Conservation (phyloP, 2,113 vertebrate genomes). For the Lepisosteus oculatus region DNA sequence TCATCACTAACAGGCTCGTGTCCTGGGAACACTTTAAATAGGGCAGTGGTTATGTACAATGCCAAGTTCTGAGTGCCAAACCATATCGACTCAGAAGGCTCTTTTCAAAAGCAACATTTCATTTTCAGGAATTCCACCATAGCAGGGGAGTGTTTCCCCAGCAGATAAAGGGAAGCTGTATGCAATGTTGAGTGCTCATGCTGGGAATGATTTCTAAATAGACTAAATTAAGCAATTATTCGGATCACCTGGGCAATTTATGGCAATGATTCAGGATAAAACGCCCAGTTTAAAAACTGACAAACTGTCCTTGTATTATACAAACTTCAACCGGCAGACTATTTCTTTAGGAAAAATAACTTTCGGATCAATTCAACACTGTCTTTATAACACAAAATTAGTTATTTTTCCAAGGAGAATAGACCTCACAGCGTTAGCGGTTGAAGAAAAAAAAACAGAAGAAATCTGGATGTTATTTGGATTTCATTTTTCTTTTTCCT, state of each 20-base stretch:
- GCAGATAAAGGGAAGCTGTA: slow-evolving; percentile 21
- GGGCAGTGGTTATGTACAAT: no score
- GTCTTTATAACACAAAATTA: no score
- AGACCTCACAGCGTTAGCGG: no score
- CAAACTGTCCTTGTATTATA: no score
- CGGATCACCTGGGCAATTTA: slow-evolving; percentile 23
- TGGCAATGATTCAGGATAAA: slow-evolving; percentile 16
- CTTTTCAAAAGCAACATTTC: slow-evolving; percentile 13
- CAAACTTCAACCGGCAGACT: no score
- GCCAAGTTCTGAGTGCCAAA: slow-evolving; percentile 7
- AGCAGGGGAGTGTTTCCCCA: slow-evolving; percentile 16
- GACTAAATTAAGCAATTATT: slow-evolving; percentile 23
- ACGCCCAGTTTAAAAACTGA: background rate
- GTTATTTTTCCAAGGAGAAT: no score
- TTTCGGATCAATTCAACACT: no score
- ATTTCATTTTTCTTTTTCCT: slow-evolving; percentile 1
- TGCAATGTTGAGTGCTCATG: slow-evolving; percentile 19
- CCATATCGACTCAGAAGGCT: slow-evolving; percentile 2
- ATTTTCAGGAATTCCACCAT: slow-evolving; percentile 27
- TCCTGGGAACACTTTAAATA: background rate
- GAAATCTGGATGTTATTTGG: slow-evolving; percentile 22
- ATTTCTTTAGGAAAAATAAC: no score
- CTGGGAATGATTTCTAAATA: slow-evolving; percentile 7
- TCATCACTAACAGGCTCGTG: background rate
- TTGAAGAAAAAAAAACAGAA: slow-evolving; percentile 2